Conservation (phyloP, 2,797 vertebrate species). For the Nyctalus aviator region DNA sequence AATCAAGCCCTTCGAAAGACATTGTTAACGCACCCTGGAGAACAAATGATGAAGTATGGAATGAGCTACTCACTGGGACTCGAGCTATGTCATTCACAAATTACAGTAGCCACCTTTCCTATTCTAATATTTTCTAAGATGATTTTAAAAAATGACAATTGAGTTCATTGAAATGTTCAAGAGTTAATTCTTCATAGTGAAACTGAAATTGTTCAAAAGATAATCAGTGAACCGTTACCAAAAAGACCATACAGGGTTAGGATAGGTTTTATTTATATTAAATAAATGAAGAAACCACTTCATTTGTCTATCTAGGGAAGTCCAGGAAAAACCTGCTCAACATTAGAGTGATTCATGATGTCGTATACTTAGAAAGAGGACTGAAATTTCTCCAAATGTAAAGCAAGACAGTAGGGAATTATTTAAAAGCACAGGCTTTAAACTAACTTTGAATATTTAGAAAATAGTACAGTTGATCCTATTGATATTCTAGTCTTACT, state of each 20-base stretch:
- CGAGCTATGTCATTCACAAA: neutral
- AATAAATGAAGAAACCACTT: neutral
- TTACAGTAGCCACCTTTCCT: conserved; percentile 9
- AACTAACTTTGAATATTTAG: neutral
- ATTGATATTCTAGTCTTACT: neutral
- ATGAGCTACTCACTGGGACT: neutral
- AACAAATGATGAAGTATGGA: neutral
- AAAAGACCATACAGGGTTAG: neutral
- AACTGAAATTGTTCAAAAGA: neutral
- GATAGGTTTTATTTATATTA: neutral
- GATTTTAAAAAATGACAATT: conserved; percentile 1
- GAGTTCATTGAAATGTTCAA: conserved; percentile 46
- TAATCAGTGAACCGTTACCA: conserved; percentile 41
- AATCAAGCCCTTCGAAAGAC: conserved; percentile 29
- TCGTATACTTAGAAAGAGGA: conserved; percentile 20
- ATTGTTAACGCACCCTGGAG: neutral
- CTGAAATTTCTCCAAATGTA: neutral
- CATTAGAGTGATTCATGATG: conserved; percentile 1
- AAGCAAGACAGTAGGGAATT: neutral
- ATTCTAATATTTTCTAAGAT: neutral
- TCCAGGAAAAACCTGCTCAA: neutral
- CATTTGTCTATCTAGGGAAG: neutral
- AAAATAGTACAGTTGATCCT: neutral
- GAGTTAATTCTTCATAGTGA: conserved; percentile 31
- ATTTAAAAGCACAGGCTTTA: neutral